Base-by-base conservation (phyloP, 2,797 vertebrate genomes). In the Xenopus petersii region DNA sequence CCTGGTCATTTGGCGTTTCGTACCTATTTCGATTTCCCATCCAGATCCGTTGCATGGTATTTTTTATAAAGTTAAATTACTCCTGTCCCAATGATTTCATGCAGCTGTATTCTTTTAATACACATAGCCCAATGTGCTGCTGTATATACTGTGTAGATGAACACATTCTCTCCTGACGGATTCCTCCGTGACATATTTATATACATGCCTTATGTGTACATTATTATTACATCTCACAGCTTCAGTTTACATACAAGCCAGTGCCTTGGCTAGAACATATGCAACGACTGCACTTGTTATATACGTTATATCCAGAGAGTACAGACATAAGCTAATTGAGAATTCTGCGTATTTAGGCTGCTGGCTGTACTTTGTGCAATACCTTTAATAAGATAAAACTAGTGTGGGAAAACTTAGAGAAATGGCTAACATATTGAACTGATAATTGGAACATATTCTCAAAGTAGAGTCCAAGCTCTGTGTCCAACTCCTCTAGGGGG, bases 241-340 rank as follows among this genome's bases (percentile, higher is more conserved):
- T 26, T 54, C 10, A 42, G 26, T 54, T n/a, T 67, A 36, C 21
- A 33, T 67, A 49, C 73, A 62, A 69, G 16, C 30, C 59, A 8
- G 21, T 10, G 30, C 49, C 48, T 55, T 26, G 2, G 49, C 26
- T 47, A 47, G 12, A 24, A 64, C 36, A 63, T 47, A 64, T 36
- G 24, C 30, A 75, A 68, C 64, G 26, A 24, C 49, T 64, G 16
- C 15, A 48, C 64, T 69, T 33, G 15, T 59, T 64, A 70, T 63
- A 9, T 42, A 42, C 6, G 8, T 42, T 42, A 5, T 42, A 42
- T 6, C 36, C 36, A 1, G 36, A 42, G 36, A 42, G 36, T 42
- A 42, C 36, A 42, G 36, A 42, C 36, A 42, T 7, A 9, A 42
- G 36, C 4, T 7, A 42, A 42, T 5, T 5, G 6, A 42, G 36